Base-by-base conservation (phyloP, 2,113 vertebrate genomes). In the Lagopus leucura region DNA sequence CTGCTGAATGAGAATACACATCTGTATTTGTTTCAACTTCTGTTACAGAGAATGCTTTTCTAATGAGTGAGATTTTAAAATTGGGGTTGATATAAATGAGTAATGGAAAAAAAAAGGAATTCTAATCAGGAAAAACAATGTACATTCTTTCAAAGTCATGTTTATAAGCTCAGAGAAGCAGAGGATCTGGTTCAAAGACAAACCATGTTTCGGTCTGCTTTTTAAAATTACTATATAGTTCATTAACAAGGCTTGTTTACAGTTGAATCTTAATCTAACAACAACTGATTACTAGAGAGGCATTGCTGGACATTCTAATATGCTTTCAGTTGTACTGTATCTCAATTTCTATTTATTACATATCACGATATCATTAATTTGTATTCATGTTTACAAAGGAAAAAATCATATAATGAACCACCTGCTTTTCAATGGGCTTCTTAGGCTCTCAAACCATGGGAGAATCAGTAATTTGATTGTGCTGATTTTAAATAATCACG, bases 71-170 rank as follows among this genome's bases (percentile, higher is more conserved):
- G 27, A 73, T 84, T 95, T 94, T 92, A 88, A 91, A 91, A 86
- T 24, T 54, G 58, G 73, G 57, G 58, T 89, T 91, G 66, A 95
- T 93, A 89, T 87, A 91, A 91, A 77, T 93, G 81, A 94, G 85
- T 92, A 92, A 96, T 92, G 91, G 91, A 45, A 57, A 69, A 83
- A 90, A 77, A 80, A 92, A 40, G 21, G 60, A 83, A 57, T 86
- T 83, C 60, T 92, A 88, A 91, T 94, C 88, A 94, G 76, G 34
- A 94, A 94, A 94, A 95, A 94, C 82, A 93, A 94, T 91, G 89
- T 93, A 96, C 93, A 94, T 96, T 95, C 94, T 94, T 96, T 93
- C 84, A 82, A 92, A 93, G 96, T 90, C 85, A 92, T 92, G 94
- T 95, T 97, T 97, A 94, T 90, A 88, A 94, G 90, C 93, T 94